These are phyloP conservation scores for Chloropsis cyanopogon DNA, from an alignment of 2,113 vertebrate genomes.

Conservation along the genomic window DNA sequence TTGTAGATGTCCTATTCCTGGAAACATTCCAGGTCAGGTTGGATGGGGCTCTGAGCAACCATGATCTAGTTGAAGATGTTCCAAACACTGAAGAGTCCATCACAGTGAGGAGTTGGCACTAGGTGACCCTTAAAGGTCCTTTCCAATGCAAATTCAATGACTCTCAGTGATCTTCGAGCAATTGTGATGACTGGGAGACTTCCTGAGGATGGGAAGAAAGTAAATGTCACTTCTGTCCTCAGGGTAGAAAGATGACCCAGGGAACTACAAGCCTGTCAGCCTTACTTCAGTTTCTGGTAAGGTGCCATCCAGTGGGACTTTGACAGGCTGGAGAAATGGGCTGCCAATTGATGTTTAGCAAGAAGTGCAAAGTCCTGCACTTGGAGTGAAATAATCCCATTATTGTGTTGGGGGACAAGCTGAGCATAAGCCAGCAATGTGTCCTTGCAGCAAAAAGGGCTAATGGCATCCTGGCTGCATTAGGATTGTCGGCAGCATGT, in stretches of 20 bases:
- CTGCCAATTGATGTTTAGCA: neutral
- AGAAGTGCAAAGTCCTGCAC: neutral
- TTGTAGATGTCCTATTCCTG: neutral
- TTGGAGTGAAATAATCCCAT: neutral
- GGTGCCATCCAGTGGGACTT: neutral
- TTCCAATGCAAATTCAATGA: neutral
- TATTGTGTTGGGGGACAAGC: neutral
- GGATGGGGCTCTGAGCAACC: neutral
- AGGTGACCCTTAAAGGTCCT: neutral
- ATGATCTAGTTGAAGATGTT: neutral
- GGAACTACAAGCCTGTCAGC: neutral
- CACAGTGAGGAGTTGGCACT: neutral
- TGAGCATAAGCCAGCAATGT: neutral
- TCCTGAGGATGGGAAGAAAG: neutral
- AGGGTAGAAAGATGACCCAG: neutral
- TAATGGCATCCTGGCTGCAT: neutral
- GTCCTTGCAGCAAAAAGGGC: neutral
- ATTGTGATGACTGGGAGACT: neutral
- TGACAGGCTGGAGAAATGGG: neutral
- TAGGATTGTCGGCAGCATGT: neutral
- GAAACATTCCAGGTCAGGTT: neutral
- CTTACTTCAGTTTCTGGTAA: neutral
- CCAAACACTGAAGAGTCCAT: neutral
- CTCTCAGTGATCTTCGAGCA: fast-evolving
- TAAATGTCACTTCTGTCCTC: neutral